Evolutionary conservation across 2,797 vertebrate genomes (phyloP), one percentile per base, ranked within the genome.

Genomic region (Lycodopsis pacificus): DNA sequence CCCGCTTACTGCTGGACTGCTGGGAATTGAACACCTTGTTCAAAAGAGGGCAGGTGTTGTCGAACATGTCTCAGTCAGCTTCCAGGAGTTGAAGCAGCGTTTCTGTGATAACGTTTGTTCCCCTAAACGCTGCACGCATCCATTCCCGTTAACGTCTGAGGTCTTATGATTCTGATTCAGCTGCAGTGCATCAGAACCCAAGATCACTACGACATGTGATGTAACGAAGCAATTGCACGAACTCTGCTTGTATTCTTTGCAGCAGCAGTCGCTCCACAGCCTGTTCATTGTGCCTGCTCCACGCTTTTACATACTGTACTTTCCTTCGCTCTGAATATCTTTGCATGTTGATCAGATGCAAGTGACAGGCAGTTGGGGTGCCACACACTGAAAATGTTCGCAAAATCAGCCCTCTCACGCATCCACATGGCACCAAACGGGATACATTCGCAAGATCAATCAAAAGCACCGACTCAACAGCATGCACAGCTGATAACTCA

Each of bases 151-250:
- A 78, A 68, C 32, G 56, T 32, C 74, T 2, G 7, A 68, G 44
- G 86, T 89, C 87, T 88, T 76, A 80, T 87, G 90, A 90, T 89
- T 84, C 74, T 58, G 71, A 91, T 84, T 90, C 76, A 86, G 80
- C 81, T 58, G 11, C 59, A 14, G 62, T 3, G 58, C 75, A 82
- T 84, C 66, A 75, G 81, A 89, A 68, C 71, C 38, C 62, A 70
- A 67, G 74, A 88, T 79, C 82, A 30, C 63, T 40, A 0, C 64
- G 79, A 79, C 89, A 89, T 83, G 89, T 92, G 88, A 91, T 72
- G 56, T 72, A 71, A 79, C 72, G 73, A 88, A 77, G 48, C 80
- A 81, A 85, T 87, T 80, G 49, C 75, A 82, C 88, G 75, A 90
- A 59, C 76, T 69, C 66, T 73, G 77, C 70, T 59, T 82, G 80